These are phyloP conservation scores for Hybognathus amarus DNA, from an alignment of 2,797 vertebrate genomes.

Conservation along the genomic window DNA sequence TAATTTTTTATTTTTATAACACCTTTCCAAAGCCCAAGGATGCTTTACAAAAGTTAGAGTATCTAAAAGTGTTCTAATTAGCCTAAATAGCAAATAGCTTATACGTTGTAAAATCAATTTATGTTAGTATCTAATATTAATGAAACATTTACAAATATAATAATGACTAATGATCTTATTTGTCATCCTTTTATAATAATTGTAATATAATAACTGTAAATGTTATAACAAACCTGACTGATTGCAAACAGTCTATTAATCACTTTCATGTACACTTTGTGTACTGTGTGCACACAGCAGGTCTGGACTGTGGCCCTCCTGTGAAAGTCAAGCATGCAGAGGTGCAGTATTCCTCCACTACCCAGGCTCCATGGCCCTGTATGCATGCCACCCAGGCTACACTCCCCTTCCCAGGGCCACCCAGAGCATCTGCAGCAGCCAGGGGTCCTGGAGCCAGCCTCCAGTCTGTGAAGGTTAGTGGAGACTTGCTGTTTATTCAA, in stretches of 20 bases:
- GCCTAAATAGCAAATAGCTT: neutral
- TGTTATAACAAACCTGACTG: neutral
- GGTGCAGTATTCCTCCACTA: conserved; percentile 84
- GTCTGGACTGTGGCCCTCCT: conserved; percentile 84
- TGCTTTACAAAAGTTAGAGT: neutral
- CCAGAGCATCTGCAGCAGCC: conserved; percentile 82
- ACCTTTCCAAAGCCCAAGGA: neutral
- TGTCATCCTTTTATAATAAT: neutral
- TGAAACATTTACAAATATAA: neutral
- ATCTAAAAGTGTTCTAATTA: neutral
- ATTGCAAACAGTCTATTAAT: neutral
- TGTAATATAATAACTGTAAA: neutral
- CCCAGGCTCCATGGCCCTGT: conserved; percentile 83
- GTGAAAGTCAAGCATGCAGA: conserved; percentile 85
- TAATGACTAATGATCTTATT: neutral
- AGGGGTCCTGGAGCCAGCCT: conserved; percentile 89
- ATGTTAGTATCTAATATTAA: neutral
- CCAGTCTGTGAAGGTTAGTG: conserved; percentile 86
- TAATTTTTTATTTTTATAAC: neutral
- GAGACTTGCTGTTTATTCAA: conserved; percentile 36
- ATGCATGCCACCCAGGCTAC: conserved; percentile 85
- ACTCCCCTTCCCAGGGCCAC: conserved; percentile 77
- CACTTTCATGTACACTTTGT: neutral
- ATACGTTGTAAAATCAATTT: neutral
- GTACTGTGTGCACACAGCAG: conserved; percentile 69